Conservation (phyloP, 1,140 invertebrate genomes). For the Heliconius hewitsoni region DNA sequence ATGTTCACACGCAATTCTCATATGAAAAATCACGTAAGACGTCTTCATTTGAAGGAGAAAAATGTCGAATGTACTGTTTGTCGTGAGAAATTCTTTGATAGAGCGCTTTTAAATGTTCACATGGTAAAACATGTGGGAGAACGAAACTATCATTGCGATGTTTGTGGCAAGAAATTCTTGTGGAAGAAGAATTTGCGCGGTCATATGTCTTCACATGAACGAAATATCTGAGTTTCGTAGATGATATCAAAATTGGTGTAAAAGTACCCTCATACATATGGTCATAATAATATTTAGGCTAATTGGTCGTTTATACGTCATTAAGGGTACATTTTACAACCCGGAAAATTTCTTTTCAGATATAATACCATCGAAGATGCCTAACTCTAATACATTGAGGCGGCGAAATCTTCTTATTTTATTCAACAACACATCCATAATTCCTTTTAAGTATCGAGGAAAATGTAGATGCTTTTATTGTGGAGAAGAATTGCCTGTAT, state of each 20-base stretch:
- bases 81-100: slow-evolving; percentile 78
- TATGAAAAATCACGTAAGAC: slow-evolving; percentile 60
- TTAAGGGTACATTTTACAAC: slow-evolving; percentile 38
- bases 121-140: slow-evolving; percentile 84
- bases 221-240: slow-evolving; percentile 32
- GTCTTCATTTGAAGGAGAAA: slow-evolving; percentile 66
- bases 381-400: slow-evolving; percentile 38
- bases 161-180: slow-evolving; percentile 83
- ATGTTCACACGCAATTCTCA: slow-evolving; percentile 59
- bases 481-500: slow-evolving; percentile 51
- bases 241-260: slow-evolving; percentile 1
- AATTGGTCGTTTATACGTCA: not conserved
- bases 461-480: slow-evolving; percentile 71
- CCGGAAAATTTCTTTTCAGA: slow-evolving; percentile 49
- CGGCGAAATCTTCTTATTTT: slow-evolving; percentile 47
- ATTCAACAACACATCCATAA: slow-evolving; percentile 67
- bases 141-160: slow-evolving; percentile 86
- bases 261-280: slow-evolving; percentile 31
- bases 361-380: slow-evolving; percentile 53
- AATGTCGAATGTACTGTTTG: slow-evolving; percentile 62
- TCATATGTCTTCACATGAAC: slow-evolving; percentile 57
- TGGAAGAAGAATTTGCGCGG: slow-evolving; percentile 66
- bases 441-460: slow-evolving; percentile 72
- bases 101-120: slow-evolving; percentile 69
- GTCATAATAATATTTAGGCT: not conserved